Evolutionary conservation across 2,797 vertebrate species (phyloP), one percentile per base, ranked within the genome.

Genomic region (Hydrocynus forskahlii): DNA sequence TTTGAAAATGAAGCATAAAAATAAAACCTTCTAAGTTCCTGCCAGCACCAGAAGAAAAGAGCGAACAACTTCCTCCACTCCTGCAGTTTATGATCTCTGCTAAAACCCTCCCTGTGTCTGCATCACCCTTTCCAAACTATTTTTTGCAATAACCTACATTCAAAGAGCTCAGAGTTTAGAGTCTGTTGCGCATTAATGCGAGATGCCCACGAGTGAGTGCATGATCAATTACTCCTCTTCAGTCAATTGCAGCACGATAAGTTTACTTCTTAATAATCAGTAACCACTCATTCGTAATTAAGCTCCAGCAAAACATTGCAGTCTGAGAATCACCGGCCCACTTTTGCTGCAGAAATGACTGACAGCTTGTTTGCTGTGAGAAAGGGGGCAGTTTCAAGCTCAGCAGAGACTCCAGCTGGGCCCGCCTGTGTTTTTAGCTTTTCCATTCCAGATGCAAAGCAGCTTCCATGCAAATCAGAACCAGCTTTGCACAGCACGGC

Each of bases 391-490:
- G 38, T 14, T 43, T 35, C n/a, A 57, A 62, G 66, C 43, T 29
- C 68, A 4, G 50, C 64, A 21, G 13, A 74, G 38, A 25, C 43
- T 63, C 73, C 50, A 17, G 7, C 73, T 54, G 55, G 64, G 17
- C 54, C 79, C 0, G 59, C 35, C 55, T 81, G 25, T 23, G 54
- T 60, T 69, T 50, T 23, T 7, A 21, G 66, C 64, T 76, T 75
- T 74, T 84, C 57, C 66, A 60, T 63, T 78, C 50, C 43, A 40
- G 64, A 78, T 81, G 67, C 82, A 83, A 83, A 83, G 73, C 72
- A 59, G 77, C 72, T 23, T 16, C 23, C 67, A 80, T 80, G 79
- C 79, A 84, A 84, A 84, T 84, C 71, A 10, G 50, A 81, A 23
- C 45, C 59, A 35, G 69, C 48, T 77, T 35, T 38, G 70, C 25